A percentile compares a stretch with the other conserved stretches of the same genome.
Conservation (phyloP, 2,888 invertebrate genomes). For the Apamea sordens region DNA sequence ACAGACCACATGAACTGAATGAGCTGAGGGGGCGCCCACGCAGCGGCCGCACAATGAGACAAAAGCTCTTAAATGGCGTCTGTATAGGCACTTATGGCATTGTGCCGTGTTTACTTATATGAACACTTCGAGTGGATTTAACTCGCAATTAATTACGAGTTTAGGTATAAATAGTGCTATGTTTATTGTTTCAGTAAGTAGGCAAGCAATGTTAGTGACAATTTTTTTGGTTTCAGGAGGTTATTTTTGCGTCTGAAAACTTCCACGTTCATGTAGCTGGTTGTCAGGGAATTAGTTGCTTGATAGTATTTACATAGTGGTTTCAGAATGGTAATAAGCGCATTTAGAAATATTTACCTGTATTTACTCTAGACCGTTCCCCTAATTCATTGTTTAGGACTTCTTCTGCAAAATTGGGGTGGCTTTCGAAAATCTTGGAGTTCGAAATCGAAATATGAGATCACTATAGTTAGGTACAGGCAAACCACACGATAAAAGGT, state of each 20-base stretch:
- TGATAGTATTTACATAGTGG: neutral
- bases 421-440: neutral
- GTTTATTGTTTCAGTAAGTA: slow-evolving; percentile 22
- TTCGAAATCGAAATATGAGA: neutral
- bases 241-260: neutral
- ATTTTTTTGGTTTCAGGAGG: slow-evolving; percentile 5
- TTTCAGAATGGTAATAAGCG: neutral
- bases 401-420: too few relatives aligned
- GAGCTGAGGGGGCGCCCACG: slow-evolving; percentile 86
- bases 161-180: slow-evolving; percentile 35
- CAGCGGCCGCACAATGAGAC: slow-evolving; percentile 79
- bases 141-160: slow-evolving; percentile 62
- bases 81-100: slow-evolving; percentile 73
- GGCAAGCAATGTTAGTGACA: neutral
- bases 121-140: slow-evolving; percentile 63
- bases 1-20: slow-evolving; percentile 84
- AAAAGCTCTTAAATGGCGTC: slow-evolving; percentile 80
- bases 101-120: slow-evolving; percentile 66
- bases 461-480: slow-evolving; percentile 2
- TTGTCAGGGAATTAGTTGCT: neutral
- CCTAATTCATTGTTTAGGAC: too few relatives aligned
- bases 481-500: neutral
- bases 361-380: neutral
- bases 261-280: neutral
- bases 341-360: neutral